Evolutionary conservation across 1,140 invertebrate genomes (phyloP), one percentile per base, ranked within the genome.

Genomic region (Cryptotermes secundus): DNA sequence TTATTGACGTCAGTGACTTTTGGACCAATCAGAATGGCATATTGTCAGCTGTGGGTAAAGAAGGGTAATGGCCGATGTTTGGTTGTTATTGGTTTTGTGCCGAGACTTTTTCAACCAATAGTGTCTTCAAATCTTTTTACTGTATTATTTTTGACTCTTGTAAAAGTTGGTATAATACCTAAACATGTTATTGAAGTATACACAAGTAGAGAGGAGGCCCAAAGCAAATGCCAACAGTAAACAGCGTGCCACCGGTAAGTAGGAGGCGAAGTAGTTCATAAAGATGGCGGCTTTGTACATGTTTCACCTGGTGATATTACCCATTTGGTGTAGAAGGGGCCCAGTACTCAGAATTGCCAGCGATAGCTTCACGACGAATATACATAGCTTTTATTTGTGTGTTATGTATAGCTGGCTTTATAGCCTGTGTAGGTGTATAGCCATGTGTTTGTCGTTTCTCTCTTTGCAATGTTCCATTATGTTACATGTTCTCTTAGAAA

Each of bases 171-270:
- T 45, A 26, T 82, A 49, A 14, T 45, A 82, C 38, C 10, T n/a
- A 38, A 82, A 45, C 10, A 82, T 82, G 81, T 49, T 82, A n/a
- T 31, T 82, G 81, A 82, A 82, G 31, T 82, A 53, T 82, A 53
- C 81, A 82, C 42, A 82, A 45, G 35, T n/a, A 6, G 81, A 82
- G 81, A 82, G 34, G 81, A 82, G 38, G 81, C n/a, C 42, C 38
- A 82, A 82, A 82, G 16, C 45, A 38, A 82, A 82, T 31, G 38
- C 36, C 14, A 82, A 82, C 38, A 24, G 35, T 16, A 81, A 45
- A 42, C 81, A 82, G 31, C 81, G 81, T 34, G 38, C 36, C 81
- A 53, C 81, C 81, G 81, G 81, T 82, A 82, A 82, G 81, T 45
- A 82, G 38, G 26, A 35, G 38, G 34, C 31, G 22, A 45, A 49